Percentiles rank a stretch among this genome's conserved stretches.
Evolutionary conservation across 1,140 invertebrate species (phyloP).

Genomic region (Lasioglossum baleicum): DNA sequence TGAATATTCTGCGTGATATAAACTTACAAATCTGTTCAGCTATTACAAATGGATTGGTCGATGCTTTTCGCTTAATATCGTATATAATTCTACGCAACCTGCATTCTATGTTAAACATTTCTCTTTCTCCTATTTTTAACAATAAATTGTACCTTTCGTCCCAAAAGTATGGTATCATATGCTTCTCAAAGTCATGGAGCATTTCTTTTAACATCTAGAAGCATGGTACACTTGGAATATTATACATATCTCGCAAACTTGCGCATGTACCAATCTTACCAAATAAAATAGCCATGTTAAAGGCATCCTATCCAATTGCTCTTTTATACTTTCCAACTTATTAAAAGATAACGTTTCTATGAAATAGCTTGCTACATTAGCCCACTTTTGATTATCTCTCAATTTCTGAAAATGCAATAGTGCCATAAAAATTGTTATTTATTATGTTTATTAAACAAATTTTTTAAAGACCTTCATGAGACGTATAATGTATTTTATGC

Average conservation of each 20-base stretch:
- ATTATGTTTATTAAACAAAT: background rate
- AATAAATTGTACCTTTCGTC: slow-evolving; percentile 60
- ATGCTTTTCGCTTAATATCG: slow-evolving; percentile 26
- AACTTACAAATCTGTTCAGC: slow-evolving; percentile 62
- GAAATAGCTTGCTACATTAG: slow-evolving; percentile 64
- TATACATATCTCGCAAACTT: slow-evolving; percentile 17
- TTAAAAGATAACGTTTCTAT: slow-evolving; percentile 68
- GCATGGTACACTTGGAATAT: slow-evolving; percentile 14
- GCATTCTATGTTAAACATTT: slow-evolving; percentile 39
- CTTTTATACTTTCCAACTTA: slow-evolving; percentile 11
- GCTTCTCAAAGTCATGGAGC: slow-evolving; percentile 10
- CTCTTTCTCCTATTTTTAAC: background rate
- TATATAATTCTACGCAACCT: slow-evolving; percentile 51
- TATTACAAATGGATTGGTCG: slow-evolving; percentile 38
- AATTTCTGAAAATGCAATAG: slow-evolving; percentile 59
- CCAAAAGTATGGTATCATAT: slow-evolving; percentile 59
- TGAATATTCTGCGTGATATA: background rate
- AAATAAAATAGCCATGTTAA: slow-evolving; percentile 30
- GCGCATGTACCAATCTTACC: slow-evolving; percentile 10
- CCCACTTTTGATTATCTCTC: slow-evolving; percentile 51
- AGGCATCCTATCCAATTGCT: background rate
- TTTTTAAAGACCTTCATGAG: slow-evolving; percentile 59
- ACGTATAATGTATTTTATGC: slow-evolving; percentile 61
- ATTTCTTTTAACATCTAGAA: slow-evolving; percentile 66
- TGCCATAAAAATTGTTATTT: background rate